These are phyloP conservation scores for Drosophila subsilvestris DNA, from an alignment of 2,888 invertebrate genomes.

Conservation along the genomic window DNA sequence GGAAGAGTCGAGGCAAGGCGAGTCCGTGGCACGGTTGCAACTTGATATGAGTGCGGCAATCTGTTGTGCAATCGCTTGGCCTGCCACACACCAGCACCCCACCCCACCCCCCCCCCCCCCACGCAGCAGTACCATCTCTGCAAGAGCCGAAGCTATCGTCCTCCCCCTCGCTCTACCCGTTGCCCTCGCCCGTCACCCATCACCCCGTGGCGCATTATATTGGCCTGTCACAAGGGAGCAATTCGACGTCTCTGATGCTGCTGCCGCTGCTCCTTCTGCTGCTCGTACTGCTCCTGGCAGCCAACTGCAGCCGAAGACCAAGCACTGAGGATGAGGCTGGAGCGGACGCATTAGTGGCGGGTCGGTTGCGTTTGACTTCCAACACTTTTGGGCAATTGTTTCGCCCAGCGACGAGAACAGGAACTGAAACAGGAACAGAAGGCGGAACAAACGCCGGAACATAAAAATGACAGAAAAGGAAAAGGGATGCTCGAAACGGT, in stretches of 20 bases:
- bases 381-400: slow-evolving; percentile 82
- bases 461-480: slow-evolving; percentile 75
- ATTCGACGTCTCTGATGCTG: slow-evolving; percentile 77
- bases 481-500: slow-evolving; percentile 69
- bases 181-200: slow-evolving; percentile 30
- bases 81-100: slow-evolving; percentile 6
- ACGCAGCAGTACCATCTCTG: slow-evolving; percentile 23
- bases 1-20: not conserved
- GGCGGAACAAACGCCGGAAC: slow-evolving; percentile 83
- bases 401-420: slow-evolving; percentile 50
- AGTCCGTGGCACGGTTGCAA: slow-evolving; percentile 68
- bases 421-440: slow-evolving; percentile 81
- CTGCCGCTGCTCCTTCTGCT: slow-evolving; percentile 43
- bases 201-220: slow-evolving; percentile 84
- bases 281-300: slow-evolving; percentile 21
- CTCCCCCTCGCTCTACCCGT: slow-evolving; percentile 1
- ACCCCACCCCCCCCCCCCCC: slow-evolving; percentile 7
- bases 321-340: slow-evolving; percentile 21
- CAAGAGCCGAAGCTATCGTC: not conserved
- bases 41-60: slow-evolving; percentile 83
- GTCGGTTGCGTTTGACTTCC: slow-evolving; percentile 82
- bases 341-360: slow-evolving; percentile 79
- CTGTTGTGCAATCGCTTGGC: slow-evolving; percentile 79
- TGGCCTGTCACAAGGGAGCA: slow-evolving; percentile 84
- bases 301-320: slow-evolving; percentile 21